Base-by-base conservation (phyloP, 2,113 vertebrate species). In the Halcyon senegalensis region DNA sequence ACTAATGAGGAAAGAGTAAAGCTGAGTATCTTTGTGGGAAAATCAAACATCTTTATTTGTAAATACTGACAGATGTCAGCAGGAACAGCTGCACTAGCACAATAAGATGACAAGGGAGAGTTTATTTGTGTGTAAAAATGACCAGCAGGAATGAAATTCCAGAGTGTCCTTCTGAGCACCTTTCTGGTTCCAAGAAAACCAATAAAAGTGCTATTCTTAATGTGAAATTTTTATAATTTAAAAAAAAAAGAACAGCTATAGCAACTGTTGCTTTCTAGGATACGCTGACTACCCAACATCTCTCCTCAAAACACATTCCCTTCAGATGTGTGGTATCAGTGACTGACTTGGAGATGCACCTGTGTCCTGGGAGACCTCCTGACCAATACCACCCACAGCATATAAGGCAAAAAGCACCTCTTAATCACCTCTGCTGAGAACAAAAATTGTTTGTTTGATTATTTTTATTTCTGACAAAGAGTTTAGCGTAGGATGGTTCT, bases 401-500 rank as follows among this genome's bases (percentile, higher is more conserved):
- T 5, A 0, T 3, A 53, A 53, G 33, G 81, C 9, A 53, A 28
- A 13, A 7, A 20, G 4, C 1, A 16, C 3, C 2, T 33, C 8
- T 35, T 1, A 1, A 6, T 10, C 39, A n/a, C 8, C 6, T 68
- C 41, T 78, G 30, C 16, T 41, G 7, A 60, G 33, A n/a, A 23
- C 0, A 4, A 8, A 2, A 5, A 35, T 15, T 11, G 5, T 39
- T 51, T 66, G 13, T 31, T 46, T 7, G 2, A 10, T 43, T 63
- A 16, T 15, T 39, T 46, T 24, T 33, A 5, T 21, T 31, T 81
- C 37, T 91, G 10, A 30, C 0, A 21, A 44, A 37, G 20, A 28
- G 7, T 44, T 78, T 5, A 2, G 18, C 25, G 7, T 2, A 67
- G 23, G 46, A 10, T 59, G 13, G n/a, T 10, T 84, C 19, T 75